These are phyloP conservation scores for Cyaniris semiargus DNA, from an alignment of 2,888 invertebrate genomes.

Conservation along the genomic window DNA sequence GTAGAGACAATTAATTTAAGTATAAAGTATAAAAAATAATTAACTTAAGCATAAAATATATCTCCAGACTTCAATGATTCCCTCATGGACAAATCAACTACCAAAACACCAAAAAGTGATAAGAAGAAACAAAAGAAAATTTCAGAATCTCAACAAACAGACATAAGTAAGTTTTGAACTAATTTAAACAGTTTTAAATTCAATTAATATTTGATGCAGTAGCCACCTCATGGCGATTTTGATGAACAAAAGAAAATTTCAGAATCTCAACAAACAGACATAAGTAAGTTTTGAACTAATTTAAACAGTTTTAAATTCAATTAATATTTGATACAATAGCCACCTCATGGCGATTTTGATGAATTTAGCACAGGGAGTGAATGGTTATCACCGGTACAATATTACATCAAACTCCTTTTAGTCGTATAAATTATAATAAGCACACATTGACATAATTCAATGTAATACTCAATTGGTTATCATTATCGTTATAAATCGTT, in stretches of 20 bases:
- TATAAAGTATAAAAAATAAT: too few species aligned
- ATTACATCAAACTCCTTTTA: too few species aligned
- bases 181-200: neutral
- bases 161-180: neutral
- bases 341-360: too few species aligned
- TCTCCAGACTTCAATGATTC: neutral
- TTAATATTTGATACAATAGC: neutral
- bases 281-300: neutral
- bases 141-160: conserved; percentile 19
- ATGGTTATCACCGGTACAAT: too few species aligned
- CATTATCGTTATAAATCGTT: neutral
- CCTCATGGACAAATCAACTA: conserved; percentile 13
- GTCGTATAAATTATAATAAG: too few species aligned
- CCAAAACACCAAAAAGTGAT: conserved; percentile 32
- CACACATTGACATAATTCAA: too few species aligned
- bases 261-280: conserved; percentile 17
- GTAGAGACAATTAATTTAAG: too few species aligned
- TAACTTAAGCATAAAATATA: neutral
- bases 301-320: neutral
- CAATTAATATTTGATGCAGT: neutral
- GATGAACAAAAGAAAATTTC: conserved; percentile 32
- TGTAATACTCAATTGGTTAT: too few species aligned
- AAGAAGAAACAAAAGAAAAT: conserved; percentile 36
- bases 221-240: too few species aligned
- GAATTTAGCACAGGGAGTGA: neutral